phyloP scores from a whole-genome alignment of 1,140 invertebrate genomes.

The Lucilia sericata region DNA sequence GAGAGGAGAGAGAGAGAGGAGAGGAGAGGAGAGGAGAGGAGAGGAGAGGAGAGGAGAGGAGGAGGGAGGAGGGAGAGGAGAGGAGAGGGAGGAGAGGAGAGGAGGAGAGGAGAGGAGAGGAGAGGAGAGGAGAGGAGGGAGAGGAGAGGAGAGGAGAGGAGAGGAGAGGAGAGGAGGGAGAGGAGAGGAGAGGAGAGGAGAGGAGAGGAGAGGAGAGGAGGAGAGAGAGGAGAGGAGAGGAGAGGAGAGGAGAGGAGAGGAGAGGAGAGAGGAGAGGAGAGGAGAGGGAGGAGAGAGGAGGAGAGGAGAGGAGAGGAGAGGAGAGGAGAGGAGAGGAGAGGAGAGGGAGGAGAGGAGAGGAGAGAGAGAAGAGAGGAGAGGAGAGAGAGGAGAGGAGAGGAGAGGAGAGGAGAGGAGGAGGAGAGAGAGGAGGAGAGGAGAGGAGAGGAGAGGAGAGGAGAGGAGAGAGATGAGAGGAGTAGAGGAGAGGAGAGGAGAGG shows the following conservation, averaged over 20 bases:
- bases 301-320: not conserved
- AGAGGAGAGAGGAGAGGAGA: not conserved
- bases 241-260: not conserved
- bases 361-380: not conserved
- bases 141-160: not conserved
- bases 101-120: not conserved
- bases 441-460: not conserved
- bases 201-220: not conserved
- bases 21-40: not conserved
- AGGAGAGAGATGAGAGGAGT: not conserved
- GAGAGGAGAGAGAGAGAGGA: not conserved
- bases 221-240: not conserved
- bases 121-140: not conserved
- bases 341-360: not conserved
- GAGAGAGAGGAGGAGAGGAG: not conserved
- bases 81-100: not conserved
- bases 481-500: not conserved
- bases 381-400: not conserved
- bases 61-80: not conserved
- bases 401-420: not conserved
- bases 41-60: not conserved
- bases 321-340: not conserved
- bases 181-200: not conserved
- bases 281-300: not conserved
- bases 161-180: not conserved